Evolutionary conservation across 2,113 vertebrate species (phyloP).

Genomic region (Sakesphorus luctuosus): DNA sequence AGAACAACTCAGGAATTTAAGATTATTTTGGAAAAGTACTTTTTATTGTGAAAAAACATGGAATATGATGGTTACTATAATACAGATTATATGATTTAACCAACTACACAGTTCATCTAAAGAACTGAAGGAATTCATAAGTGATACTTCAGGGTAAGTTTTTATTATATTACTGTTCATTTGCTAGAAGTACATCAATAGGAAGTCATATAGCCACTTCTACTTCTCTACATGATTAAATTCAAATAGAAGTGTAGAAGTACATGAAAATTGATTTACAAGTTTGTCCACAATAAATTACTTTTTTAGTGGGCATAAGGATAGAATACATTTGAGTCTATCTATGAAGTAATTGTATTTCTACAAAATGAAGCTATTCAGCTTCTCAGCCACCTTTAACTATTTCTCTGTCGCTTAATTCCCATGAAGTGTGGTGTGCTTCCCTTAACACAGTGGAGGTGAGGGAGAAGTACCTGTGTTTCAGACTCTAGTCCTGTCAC

Average conservation of each 20-base stretch:
- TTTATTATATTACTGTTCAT: neutral
- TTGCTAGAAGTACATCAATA: neutral
- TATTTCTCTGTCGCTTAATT: neutral
- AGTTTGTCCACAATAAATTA: neutral
- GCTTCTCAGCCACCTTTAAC: neutral
- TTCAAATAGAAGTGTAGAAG: neutral
- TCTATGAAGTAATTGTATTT: neutral
- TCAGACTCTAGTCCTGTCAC: neutral
- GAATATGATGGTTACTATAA: neutral
- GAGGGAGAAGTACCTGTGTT: neutral
- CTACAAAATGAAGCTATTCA: neutral
- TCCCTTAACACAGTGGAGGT: fast-evolving
- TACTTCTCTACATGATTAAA: neutral
- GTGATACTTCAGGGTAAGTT: neutral
- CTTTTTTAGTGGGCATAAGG: neutral
- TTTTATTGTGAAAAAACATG: neutral
- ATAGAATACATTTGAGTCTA: neutral
- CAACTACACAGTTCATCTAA: neutral
- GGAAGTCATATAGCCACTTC: neutral
- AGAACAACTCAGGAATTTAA: neutral
- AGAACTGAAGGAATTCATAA: neutral
- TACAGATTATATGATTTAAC: neutral
- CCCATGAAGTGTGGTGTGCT: neutral
- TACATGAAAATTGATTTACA: neutral
- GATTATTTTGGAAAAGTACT: neutral